Conservation (phyloP, 2,888 invertebrate species). For the Cerastis rubricosa region DNA sequence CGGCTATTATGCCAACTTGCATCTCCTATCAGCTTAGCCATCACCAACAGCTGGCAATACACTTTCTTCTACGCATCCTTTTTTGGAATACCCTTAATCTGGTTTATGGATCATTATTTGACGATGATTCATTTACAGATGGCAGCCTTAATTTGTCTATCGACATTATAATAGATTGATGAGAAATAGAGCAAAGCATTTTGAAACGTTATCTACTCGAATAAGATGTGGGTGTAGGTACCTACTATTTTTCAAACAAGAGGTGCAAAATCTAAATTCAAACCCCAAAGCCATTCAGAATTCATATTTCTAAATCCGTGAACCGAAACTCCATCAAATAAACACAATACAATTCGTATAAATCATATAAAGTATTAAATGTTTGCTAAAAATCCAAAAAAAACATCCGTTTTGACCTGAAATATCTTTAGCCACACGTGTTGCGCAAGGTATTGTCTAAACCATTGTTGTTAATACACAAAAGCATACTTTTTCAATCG, state of each 20-base stretch:
- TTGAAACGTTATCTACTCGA: neutral
- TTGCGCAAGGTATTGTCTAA: conserved; percentile 80
- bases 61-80: neutral
- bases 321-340: conserved; percentile 26
- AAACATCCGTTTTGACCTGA: conserved; percentile 69
- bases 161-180: no score
- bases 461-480: conserved; percentile 74
- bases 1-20: neutral
- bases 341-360: conserved; percentile 52
- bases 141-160: neutral
- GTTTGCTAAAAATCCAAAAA: conserved; percentile 57
- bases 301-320: conserved; percentile 6
- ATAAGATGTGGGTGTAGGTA: neutral
- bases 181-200: neutral
- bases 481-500: conserved; percentile 71
- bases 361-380: conserved; percentile 48
- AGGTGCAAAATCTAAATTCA: neutral
- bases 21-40: neutral
- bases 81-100: neutral
- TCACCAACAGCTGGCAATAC: neutral
- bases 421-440: conserved; percentile 73
- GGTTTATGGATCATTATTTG: neutral
- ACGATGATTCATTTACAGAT: neutral
- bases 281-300: conserved; percentile 6
- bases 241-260: neutral